Base-by-base conservation (phyloP, 2,888 invertebrate species). In the Oasisia sp. region DNA sequence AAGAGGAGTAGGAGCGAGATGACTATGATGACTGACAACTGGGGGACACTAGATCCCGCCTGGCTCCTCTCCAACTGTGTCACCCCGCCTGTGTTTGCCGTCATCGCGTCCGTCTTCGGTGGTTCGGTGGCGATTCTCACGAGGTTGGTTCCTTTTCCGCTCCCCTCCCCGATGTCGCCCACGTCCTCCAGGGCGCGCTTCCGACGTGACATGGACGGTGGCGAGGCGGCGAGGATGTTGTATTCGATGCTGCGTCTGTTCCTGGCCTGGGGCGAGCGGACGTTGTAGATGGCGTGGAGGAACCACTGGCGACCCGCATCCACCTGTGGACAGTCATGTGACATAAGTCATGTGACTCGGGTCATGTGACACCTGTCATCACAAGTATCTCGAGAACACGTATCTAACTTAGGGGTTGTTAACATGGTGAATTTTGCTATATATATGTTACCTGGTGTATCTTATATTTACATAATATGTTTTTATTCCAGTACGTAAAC, bases 291-390 rank as follows among this genome's bases (percentile, higher is more conserved):
- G 32, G 94, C 94, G 91, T 96, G 96, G 8, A 96, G 93, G 92
- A 95, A 96, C 96, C 96, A 96, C 92, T 95, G 95, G 44, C 94
- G 94, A 3, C 95, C 95, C 32, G 94, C 92, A 89, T 95, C 95
- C 92, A 94, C 95, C 95, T 95, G 94, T 11, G 93, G 93, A n/a
- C 89, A 93, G 11, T n/a, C 89, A 74, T 91, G 91, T 27, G 38
- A 38, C 38, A 38, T 4, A 38, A 4, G 38, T 38, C n/a, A n/a
- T n/a, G n/a, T n/a, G n/a, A n/a, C n/a, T n/a, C n/a, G n/a, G n/a
- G 11, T n/a, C 89, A 74, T 91, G 91, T 27, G 38, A 38, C 38
- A 38, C 38, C 1, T 1, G 38, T 38, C 38, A 38, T 38, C 38
- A 38, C 38, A 38, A 38, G 38, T 38, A 38, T n/a, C n/a, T n/a